Percentiles rank a stretch among this genome's conserved stretches.
phyloP scores from a whole-genome alignment of 2,888 invertebrate genomes.

The Amphipoea oculea region DNA sequence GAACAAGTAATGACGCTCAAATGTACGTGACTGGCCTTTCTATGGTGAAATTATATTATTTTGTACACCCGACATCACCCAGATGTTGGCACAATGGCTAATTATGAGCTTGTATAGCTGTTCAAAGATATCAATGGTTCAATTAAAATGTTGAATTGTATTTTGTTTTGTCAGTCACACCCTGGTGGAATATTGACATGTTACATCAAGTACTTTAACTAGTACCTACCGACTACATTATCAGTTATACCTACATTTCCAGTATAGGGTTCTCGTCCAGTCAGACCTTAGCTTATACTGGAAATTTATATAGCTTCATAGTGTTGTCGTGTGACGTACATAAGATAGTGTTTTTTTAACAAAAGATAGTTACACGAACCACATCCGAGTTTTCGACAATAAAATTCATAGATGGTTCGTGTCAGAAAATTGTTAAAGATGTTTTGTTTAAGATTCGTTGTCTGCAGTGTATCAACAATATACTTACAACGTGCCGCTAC shows the following conservation, averaged over 20 bases:
- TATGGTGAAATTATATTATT: constrained; percentile 46
- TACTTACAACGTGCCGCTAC: not conserved
- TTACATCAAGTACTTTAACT: not conserved
- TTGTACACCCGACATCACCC: not conserved
- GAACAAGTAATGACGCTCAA: constrained; percentile 40
- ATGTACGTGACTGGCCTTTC: constrained; percentile 48
- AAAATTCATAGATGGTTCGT: not conserved
- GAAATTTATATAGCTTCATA: not conserved
- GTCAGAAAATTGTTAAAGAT: not conserved
- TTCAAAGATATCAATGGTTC: constrained; percentile 26
- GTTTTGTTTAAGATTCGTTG: too few relatives aligned
- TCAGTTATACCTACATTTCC: not conserved
- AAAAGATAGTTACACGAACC: not conserved
- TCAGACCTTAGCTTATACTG: not conserved
- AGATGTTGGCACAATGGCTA: constrained; percentile 48
- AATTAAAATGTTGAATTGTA: constrained; percentile 23
- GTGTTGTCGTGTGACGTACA: not conserved
- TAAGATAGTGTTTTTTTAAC: not conserved
- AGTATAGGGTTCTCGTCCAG: not conserved
- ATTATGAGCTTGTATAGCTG: constrained; percentile 36
- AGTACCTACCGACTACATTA: not conserved
- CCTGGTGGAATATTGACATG: not conserved
- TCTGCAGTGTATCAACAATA: not conserved
- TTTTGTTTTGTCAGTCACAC: not conserved
- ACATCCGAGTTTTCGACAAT: not conserved